Evolutionary conservation across 2,888 invertebrate genomes (phyloP), one percentile per base, ranked within the genome.

Genomic region (Loripinus fragilis): DNA sequence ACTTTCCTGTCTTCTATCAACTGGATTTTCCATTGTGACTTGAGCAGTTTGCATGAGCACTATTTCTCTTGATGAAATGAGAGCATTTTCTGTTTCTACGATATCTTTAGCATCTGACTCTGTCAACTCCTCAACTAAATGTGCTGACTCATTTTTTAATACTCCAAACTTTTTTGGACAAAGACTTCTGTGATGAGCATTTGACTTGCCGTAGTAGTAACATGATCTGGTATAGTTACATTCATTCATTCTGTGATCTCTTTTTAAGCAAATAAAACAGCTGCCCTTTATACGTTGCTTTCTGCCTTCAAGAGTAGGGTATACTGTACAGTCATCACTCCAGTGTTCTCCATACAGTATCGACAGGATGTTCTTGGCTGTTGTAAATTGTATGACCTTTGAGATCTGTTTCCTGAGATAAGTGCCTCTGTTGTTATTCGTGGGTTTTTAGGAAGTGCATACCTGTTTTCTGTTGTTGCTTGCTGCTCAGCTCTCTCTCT

Each of bases 21-120:
- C 35, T 42, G 42, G 76, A 60, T 76, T 76, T 30, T 23, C 68
- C 23, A 72, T 38, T 17, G 69, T 42, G 30, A 66, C 66, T 33
- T 45, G 8, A 45, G 67, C 72, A 48, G 67, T 71, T 30, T 76
- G 76, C 71, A 76, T 76, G 0, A 71, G 35, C 15, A 71, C 71
- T 41, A 55, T 66, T 71, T 76, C 76, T 52, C 69, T 64, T 33
- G 69, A 69, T 25, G 76, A 50, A 65, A 76, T 38, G 45, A 76
- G 70, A 45, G 48, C 76, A 67, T 50, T 76, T 76, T 76, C 75
- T 30, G n/a, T 65, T 45, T 20, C 60, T n/a, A 2, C 68, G 5
- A 15, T 15, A 3, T 60, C 68, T 28, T 2, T 3, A 20, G 17
- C 28, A 2, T 42, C 52, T 30, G 33, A n/a, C n/a, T n/a, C n/a